Base-by-base conservation (phyloP, 2,888 invertebrate genomes). In the Epinotia bilunana region DNA sequence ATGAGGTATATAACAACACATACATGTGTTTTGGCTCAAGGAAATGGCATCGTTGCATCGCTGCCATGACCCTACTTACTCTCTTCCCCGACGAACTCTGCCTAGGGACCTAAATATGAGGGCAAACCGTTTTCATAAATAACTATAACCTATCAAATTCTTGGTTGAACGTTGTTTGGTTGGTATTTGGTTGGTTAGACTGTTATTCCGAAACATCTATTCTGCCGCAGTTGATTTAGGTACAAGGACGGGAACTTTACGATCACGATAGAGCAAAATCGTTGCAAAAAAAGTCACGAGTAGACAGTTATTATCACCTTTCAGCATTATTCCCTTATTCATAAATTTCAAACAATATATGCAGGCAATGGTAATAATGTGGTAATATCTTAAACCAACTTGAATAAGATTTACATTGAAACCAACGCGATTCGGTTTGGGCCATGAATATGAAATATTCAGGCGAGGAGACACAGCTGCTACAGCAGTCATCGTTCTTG, bases 341-440 rank as follows among this genome's bases (percentile, higher is more conserved):
- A 72, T 39, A 43, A 18, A 43, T 72, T 63, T 72, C 49, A 33
- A 58, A 53, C 61, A 71, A 61, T 61, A 20, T 62, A 68, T 73
- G 23, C 57, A 57, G 7, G 6, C 73, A 79, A 78, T 72, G 62
- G 77, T 63, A 61, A 46, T 46, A 16, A 23, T 16, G 23, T 23
- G 46, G 46, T 77, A 78, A 80, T 78, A 77, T 77, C 78, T 80
- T 79, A 73, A 71, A 79, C 76, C 77, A 76, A 77, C 77, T 78
- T 78, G 79, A 84, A 83, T 83, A 82, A 82, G 81, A 85, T 85
- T 84, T 82, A 82, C 85, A 83, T 85, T 82, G 79, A 79, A 79
- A 79, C 78, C 79, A 75, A 72, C 79, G 78, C 74, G 78, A 78
- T 78, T 79, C 77, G 82, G 76, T 79, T 79, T 72, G 72, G 76